These are phyloP conservation scores for Phyllopteryx taeniolatus DNA, from an alignment of 2,113 vertebrate species.

Conservation along the genomic window DNA sequence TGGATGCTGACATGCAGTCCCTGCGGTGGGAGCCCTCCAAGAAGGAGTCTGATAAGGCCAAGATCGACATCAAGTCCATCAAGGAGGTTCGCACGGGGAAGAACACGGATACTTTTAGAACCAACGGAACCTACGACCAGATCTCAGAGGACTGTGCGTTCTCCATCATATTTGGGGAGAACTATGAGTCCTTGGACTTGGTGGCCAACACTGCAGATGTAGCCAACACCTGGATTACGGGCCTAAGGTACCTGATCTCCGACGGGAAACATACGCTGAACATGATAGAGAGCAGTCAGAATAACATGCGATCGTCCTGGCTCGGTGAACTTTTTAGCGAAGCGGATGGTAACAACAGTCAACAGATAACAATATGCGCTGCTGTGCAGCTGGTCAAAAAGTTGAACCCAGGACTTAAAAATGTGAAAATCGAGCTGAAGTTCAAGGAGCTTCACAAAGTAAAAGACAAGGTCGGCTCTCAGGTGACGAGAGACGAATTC, in stretches of 20 bases:
- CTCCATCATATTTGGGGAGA: conserved; percentile 94
- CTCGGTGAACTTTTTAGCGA: conserved; percentile 88
- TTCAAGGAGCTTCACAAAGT: conserved; percentile 96
- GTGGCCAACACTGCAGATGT: conserved; percentile 95
- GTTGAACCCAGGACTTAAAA: conserved; percentile 91
- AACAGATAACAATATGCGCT: conserved; percentile 79
- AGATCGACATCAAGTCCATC: conserved; percentile 93
- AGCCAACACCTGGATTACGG: conserved; percentile 97
- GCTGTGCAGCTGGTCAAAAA: conserved; percentile 92
- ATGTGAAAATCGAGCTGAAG: conserved; percentile 92
- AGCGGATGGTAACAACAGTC: conserved; percentile 77
- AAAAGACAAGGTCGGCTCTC: conserved; percentile 82
- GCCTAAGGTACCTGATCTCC: conserved; percentile 93
- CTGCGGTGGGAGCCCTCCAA: conserved; percentile 96
- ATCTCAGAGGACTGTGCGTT: conserved; percentile 97
- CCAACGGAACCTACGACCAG: conserved; percentile 95
- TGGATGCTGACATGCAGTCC: conserved; percentile 97
- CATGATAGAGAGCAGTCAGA: conserved; percentile 92
- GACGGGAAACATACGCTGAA: conserved; percentile 95
- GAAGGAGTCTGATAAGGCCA: conserved; percentile 96
- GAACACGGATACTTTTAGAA: conserved; percentile 96
- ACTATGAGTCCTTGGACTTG: conserved; percentile 93
- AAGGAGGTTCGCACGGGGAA: conserved; percentile 96
- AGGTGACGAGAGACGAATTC: conserved; percentile 91
- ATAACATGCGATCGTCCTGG: conserved; percentile 95